phyloP scores from a whole-genome alignment of 2,797 vertebrate genomes.

The Spondyliosoma cantharus region DNA sequence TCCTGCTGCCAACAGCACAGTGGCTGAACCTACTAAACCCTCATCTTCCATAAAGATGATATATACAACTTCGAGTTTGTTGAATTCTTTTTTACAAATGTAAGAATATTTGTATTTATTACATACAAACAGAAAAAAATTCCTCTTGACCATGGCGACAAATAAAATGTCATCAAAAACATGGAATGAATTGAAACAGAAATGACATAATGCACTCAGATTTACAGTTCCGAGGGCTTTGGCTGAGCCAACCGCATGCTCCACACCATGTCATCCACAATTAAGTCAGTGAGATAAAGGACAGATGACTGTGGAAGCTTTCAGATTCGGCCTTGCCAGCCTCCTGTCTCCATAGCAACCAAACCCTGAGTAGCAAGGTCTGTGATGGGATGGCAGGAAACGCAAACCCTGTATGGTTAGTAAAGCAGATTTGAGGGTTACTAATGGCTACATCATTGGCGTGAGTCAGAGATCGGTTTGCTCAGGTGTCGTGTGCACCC shows the following conservation, averaged over 20 bases:
- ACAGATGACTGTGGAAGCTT: conserved; percentile 74
- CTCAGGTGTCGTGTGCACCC: conserved; percentile 80
- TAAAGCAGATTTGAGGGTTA: conserved; percentile 73
- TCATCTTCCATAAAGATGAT: neutral
- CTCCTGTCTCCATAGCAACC: conserved; percentile 77
- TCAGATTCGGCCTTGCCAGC: conserved; percentile 77
- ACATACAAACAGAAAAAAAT: neutral
- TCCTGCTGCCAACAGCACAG: conserved; percentile 35
- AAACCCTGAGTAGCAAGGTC: conserved; percentile 57
- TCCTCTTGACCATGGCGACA: neutral
- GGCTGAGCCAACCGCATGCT: conserved; percentile 50
- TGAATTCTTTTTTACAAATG: neutral
- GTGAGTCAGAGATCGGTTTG: conserved; percentile 82
- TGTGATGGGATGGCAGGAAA: conserved; percentile 73
- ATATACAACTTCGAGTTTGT: neutral
- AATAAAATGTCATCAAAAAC: conserved; percentile 12
- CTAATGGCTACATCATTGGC: conserved; percentile 75
- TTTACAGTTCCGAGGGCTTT: conserved; percentile 46
- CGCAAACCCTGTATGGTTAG: conserved; percentile 73
- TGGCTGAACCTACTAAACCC: conserved; percentile 9
- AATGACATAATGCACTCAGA: conserved; percentile 24
- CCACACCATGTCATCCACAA: conserved; percentile 68
- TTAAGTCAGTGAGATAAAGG: conserved; percentile 77
- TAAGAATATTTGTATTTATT: neutral
- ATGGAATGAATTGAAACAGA: neutral